Conservation (phyloP, 2,888 invertebrate species). For the Eledona agricola region DNA sequence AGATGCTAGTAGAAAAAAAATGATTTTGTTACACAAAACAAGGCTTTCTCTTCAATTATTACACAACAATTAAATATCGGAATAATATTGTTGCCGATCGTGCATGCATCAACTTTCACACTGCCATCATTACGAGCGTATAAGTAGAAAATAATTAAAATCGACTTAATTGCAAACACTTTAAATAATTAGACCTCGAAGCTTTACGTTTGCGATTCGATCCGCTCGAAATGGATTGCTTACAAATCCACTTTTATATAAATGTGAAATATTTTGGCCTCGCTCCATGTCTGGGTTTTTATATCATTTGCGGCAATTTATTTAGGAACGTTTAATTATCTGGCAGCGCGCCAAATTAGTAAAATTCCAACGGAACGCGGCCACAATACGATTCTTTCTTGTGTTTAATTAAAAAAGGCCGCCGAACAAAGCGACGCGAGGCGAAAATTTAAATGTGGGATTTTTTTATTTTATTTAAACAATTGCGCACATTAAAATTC, state of each 20-base stretch:
- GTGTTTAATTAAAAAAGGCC: constrained; percentile 12
- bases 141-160: constrained; percentile 7
- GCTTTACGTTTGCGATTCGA: background rate
- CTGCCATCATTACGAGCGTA: constrained; percentile 12
- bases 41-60: constrained; percentile 27
- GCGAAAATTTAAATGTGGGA: background rate
- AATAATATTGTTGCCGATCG: constrained; percentile 24
- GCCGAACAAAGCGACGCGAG: constrained; percentile 8
- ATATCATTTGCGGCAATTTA: constrained; percentile 56
- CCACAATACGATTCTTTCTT: constrained; percentile 34
- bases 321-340: constrained; percentile 58
- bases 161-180: constrained; percentile 4
- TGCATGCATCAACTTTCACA: constrained; percentile 28
- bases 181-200: constrained; percentile 4
- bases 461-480: background rate
- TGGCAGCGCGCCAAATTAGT: constrained; percentile 56
- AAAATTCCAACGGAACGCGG: constrained; percentile 46
- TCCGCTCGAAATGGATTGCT: constrained; percentile 1
- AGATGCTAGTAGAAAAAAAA: too few relatives aligned
- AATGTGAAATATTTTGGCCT: constrained; percentile 40
- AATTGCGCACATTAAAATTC: constrained; percentile 18
- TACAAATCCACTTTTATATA: constrained; percentile 7
- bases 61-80: constrained; percentile 30
- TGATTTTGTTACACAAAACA: too few relatives aligned
- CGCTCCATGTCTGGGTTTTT: constrained; percentile 46